These are phyloP conservation scores for Hemibagrus wyckioides DNA, from an alignment of 2,113 vertebrate species.

Conservation along the genomic window DNA sequence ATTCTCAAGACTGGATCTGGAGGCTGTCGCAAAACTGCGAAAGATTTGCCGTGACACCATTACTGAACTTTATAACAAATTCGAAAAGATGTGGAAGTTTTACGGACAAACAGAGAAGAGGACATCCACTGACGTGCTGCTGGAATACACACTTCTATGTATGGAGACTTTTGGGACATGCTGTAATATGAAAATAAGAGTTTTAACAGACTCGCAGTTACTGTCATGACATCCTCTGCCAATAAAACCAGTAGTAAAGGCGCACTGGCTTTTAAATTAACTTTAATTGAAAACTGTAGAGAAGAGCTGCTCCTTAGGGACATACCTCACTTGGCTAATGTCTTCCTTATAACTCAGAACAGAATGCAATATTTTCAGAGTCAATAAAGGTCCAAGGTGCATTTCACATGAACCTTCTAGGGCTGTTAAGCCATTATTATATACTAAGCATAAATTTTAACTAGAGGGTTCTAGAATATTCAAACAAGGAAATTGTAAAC, in stretches of 20 bases:
- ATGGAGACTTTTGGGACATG: no score
- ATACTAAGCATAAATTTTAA: neutral
- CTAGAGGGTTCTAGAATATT: neutral
- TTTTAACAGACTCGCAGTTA: constrained; percentile 47
- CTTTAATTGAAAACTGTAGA: constrained; percentile 73
- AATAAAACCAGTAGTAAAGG: constrained; percentile 63
- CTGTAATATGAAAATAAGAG: constrained; percentile 28
- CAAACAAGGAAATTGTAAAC: neutral
- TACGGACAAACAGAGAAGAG: no score
- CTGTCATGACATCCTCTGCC: constrained; percentile 65
- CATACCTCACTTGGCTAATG: constrained; percentile 49
- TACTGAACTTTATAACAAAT: no score
- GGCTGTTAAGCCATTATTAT: constrained; percentile 16
- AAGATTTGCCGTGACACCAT: no score
- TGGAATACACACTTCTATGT: no score
- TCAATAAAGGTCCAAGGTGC: constrained; percentile 8
- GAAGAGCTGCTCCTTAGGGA: constrained; percentile 59
- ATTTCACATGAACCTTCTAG: constrained; percentile 15
- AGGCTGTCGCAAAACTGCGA: no score
- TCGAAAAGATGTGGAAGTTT: no score
- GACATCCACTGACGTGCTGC: no score
- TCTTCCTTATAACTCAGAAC: constrained; percentile 5
- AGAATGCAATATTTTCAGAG: neutral
- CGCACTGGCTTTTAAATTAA: constrained; percentile 64
- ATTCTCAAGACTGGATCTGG: no score